Evolutionary conservation across 2,888 invertebrate genomes (phyloP).

Genomic region (Heliconius cydno): DNA sequence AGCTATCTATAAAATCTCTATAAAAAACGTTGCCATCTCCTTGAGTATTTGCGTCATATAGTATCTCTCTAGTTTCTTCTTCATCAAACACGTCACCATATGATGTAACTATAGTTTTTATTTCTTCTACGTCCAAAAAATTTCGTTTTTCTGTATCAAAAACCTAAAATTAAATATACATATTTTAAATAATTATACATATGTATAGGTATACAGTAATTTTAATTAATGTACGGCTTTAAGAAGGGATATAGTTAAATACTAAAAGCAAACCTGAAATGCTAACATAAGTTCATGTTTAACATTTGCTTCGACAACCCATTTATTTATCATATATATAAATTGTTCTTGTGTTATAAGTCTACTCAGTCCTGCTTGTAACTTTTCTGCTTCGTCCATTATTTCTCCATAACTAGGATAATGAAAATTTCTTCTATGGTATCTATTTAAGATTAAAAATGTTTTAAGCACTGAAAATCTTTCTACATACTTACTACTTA

Average conservation of each 20-base stretch:
- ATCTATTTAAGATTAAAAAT: conserved; percentile 55
- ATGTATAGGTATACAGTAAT: neutral
- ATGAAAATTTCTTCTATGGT: conserved; percentile 68
- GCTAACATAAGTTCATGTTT: conserved; percentile 72
- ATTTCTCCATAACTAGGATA: conserved; percentile 71
- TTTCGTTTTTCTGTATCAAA: conserved; percentile 73
- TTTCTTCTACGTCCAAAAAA: conserved; percentile 67
- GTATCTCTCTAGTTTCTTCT: conserved; percentile 63
- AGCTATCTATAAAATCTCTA: conserved; percentile 66
- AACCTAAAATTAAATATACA: conserved; percentile 54
- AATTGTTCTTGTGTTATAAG: conserved; percentile 69
- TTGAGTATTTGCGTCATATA: conserved; percentile 70
- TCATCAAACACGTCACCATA: conserved; percentile 62
- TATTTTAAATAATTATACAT: neutral
- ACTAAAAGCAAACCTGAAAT: conserved; percentile 58
- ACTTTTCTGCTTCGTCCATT: conserved; percentile 66
- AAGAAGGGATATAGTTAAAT: neutral
- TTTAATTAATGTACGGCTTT: neutral
- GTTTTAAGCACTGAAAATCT: neutral
- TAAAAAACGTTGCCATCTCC: conserved; percentile 73
- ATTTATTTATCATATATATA: conserved; percentile 67
- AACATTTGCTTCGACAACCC: conserved; percentile 61
- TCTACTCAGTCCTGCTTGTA: conserved; percentile 62
- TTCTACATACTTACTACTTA: neutral
- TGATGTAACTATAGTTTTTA: conserved; percentile 59